These are phyloP conservation scores for Cecropterus lyciades DNA, from an alignment of 1,140 invertebrate genomes.

Conservation along the genomic window DNA sequence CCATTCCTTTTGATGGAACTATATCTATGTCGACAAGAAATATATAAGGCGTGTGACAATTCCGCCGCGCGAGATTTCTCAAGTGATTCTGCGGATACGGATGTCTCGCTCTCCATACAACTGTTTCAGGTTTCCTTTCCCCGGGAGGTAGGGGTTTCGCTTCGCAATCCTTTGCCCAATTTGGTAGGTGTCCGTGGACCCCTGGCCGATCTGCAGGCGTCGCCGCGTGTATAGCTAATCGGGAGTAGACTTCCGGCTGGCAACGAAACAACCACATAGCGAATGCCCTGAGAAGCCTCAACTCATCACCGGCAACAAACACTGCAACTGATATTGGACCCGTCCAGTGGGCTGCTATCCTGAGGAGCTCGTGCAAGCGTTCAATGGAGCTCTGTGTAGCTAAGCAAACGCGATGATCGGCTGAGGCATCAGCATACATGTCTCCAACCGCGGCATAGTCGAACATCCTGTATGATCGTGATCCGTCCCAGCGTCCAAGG, in stretches of 20 bases:
- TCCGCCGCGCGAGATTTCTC: constrained; percentile 92
- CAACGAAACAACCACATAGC: constrained; percentile 91
- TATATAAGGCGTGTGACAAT: constrained; percentile 91
- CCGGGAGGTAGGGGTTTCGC: constrained; percentile 57
- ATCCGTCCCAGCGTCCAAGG: constrained; percentile 90
- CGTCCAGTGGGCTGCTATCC: constrained; percentile 92
- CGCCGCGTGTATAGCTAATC: constrained; percentile 64
- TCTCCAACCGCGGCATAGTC: constrained; percentile 90
- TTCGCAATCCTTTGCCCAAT: constrained; percentile 66
- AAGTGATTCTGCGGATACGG: constrained; percentile 95
- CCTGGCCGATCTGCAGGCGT: constrained; percentile 68
- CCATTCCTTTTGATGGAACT: constrained; percentile 89
- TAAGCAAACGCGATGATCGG: constrained; percentile 88
- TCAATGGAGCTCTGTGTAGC: constrained; percentile 94
- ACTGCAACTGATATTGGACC: constrained; percentile 94
- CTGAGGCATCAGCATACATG: constrained; percentile 84
- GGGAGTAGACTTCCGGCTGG: constrained; percentile 86
- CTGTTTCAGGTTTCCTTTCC: constrained; percentile 82
- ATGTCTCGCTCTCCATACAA: constrained; percentile 88
- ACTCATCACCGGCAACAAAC: constrained; percentile 91
- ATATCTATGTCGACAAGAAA: constrained; percentile 95
- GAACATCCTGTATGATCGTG: constrained; percentile 88
- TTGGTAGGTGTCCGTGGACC: constrained; percentile 87
- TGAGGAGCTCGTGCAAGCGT: constrained; percentile 89
- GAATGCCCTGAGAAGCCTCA: constrained; percentile 88